Base-by-base conservation (phyloP, 2,888 invertebrate genomes). In the Thecophora atra region DNA sequence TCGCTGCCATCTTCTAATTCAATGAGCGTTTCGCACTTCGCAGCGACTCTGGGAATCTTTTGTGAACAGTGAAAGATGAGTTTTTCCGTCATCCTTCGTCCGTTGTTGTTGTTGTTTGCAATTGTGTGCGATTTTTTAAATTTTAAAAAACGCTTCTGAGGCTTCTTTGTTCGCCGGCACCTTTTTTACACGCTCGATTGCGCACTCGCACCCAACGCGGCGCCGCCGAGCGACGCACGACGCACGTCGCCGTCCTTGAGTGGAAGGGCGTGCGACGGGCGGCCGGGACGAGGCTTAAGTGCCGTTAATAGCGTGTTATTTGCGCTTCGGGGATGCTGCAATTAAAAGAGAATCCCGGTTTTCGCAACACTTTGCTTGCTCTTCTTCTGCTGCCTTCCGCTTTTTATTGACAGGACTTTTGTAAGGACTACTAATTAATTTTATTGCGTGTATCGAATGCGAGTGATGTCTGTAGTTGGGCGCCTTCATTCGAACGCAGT, bases 391-490 rank as follows among this genome's bases (percentile, higher is more conserved):
- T 37, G 11, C 52, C 19, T 56, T 56, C 4, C 7, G 1, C 8
- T 56, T 47, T 47, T 47, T 47, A 47, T 47, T 37, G 47, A n/a
- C 13, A 13, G 13, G 44, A 1, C 47, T 47, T 17, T 44, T 58
- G 21, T 42, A 13, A 62, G 52, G 52, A 52, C 42, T 66, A 71
- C 73, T 77, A 77, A 77, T 77, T 77, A 74, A 58, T 71, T 77
- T 77, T 77, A 77, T 77, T 75, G 72, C 74, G 51, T 74, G 76
- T 72, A 73, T 70, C 77, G 63, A 76, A 76, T 75, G 73, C 17
- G n/a, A n/a, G n/a, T n/a, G n/a, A n/a, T n/a, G n/a, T n/a, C n/a
- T n/a, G n/a, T n/a, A n/a, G n/a, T n/a, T n/a, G n/a, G n/a, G n/a
- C n/a, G n/a, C n/a, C n/a, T n/a, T n/a, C 24, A 21, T 8, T 63